Conservation (phyloP, 2,113 vertebrate genomes). For the Psophia crepitans region DNA sequence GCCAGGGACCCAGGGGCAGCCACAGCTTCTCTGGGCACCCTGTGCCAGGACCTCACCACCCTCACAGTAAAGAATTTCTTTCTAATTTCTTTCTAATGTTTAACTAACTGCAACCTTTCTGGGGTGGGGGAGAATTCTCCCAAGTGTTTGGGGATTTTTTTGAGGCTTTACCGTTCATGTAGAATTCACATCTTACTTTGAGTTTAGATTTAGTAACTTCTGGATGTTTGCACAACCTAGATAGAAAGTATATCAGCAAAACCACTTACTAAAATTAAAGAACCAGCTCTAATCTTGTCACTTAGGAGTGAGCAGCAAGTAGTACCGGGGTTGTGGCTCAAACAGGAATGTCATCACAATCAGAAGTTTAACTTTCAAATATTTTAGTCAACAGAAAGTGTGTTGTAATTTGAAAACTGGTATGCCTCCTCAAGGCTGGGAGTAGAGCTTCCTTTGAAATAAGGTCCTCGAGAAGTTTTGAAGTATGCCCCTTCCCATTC, state of each 20-base stretch:
- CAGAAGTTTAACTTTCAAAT: not conserved
- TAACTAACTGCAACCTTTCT: not conserved
- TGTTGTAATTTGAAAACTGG: not conserved
- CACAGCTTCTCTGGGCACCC: too few species aligned
- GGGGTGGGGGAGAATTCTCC: not conserved
- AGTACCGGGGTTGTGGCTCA: not conserved
- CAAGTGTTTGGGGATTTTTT: fast-evolving
- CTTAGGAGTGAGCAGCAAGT: not conserved
- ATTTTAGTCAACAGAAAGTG: not conserved
- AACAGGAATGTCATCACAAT: not conserved
- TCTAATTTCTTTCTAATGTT: too few species aligned
- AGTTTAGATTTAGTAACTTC: not conserved
- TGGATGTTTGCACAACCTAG: not conserved
- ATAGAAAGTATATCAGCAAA: not conserved
- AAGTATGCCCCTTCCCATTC: not conserved
- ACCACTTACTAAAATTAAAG: not conserved
- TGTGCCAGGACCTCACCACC: too few species aligned
- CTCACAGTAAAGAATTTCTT: too few species aligned
- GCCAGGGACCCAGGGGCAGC: too few species aligned
- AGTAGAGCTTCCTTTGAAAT: not conserved
- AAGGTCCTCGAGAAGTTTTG: not conserved
- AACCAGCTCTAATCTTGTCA: not conserved
- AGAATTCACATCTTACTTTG: not conserved
- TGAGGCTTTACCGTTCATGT: not conserved
- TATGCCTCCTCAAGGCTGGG: not conserved